These are phyloP conservation scores for Sebastes flavidus DNA, from an alignment of 2,797 vertebrate species.

Conservation along the genomic window DNA sequence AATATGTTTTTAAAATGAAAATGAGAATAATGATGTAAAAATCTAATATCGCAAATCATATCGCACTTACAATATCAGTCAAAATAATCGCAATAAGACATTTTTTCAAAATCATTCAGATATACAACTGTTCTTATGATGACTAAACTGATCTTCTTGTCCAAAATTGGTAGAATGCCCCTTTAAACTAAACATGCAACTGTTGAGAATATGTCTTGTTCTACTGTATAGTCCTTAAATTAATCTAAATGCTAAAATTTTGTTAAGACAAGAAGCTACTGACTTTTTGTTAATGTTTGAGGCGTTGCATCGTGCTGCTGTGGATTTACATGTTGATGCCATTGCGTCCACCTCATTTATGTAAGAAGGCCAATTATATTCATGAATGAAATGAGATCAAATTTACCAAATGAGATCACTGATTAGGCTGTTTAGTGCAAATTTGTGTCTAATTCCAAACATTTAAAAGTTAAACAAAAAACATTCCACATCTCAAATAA, in stretches of 20 bases:
- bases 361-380: neutral
- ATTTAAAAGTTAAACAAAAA: neutral
- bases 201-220: neutral
- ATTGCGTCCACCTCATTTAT: neutral
- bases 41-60: too few relatives aligned
- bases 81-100: neutral
- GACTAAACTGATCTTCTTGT: neutral
- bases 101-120: too few relatives aligned
- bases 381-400: neutral
- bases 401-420: neutral
- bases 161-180: neutral
- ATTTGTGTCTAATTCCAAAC: neutral
- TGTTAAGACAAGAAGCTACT: neutral
- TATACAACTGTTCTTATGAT: neutral
- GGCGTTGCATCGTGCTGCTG: neutral
- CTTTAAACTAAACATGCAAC: neutral
- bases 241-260: neutral
- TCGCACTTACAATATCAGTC: neutral
- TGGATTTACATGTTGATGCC: neutral
- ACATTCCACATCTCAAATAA: neutral
- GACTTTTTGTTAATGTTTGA: neutral
- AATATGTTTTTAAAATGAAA: too few relatives aligned
- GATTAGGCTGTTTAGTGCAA: neutral
- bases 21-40: too few relatives aligned
- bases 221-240: neutral